phyloP scores from a whole-genome alignment of 2,888 invertebrate species.

The Rhogogaster chlorosoma region DNA sequence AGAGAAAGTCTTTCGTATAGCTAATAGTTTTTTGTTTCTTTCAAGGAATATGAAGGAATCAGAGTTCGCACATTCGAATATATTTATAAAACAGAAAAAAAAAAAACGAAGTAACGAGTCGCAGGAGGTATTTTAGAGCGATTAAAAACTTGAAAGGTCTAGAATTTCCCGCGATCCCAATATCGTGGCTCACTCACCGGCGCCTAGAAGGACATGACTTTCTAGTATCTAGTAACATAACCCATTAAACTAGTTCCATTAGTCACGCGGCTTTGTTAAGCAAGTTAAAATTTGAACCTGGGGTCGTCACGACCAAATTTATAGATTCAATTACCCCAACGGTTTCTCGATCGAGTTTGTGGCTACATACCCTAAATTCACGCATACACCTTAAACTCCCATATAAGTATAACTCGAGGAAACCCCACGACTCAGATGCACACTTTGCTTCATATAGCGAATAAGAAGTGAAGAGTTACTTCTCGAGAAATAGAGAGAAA shows the following conservation, averaged over 20 bases:
- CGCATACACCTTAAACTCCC: neutral
- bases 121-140: neutral
- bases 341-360: neutral
- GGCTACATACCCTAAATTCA: neutral
- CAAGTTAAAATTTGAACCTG: conserved; percentile 24
- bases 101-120: neutral
- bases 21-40: neutral
- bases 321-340: conserved; percentile 35
- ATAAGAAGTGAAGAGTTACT: neutral
- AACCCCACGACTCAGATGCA: neutral
- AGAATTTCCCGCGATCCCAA: conserved; percentile 48
- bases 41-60: neutral
- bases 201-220: conserved; percentile 50
- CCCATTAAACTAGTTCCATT: conserved; percentile 49
- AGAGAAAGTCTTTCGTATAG: conserved; percentile 7
- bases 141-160: conserved; percentile 18
- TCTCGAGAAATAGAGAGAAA: neutral
- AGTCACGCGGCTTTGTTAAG: conserved; percentile 42
- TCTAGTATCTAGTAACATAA: conserved; percentile 44
- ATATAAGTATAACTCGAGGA: neutral
- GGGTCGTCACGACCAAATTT: conserved; percentile 11
- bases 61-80: neutral
- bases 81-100: neutral
- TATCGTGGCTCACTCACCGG: conserved; percentile 9
- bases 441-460: neutral